Evolutionary conservation across 2,888 invertebrate genomes (phyloP).

Genomic region (Pilophorus perplexus): DNA sequence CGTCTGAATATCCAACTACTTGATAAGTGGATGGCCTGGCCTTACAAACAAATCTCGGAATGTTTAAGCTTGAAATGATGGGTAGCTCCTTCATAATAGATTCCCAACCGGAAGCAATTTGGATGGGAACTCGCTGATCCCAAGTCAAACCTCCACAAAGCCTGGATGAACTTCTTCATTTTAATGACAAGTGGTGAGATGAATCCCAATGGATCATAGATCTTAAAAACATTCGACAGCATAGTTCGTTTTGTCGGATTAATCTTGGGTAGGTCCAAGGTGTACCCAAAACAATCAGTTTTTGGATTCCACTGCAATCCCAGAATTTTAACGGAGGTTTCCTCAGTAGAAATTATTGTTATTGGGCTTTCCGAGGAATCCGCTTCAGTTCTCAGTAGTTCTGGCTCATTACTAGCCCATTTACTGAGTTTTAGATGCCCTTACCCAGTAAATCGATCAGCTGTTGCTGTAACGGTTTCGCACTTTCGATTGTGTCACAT

Average conservation of each 20-base stretch:
- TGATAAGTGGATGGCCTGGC: neutral
- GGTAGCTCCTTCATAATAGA: neutral
- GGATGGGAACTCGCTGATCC: neutral
- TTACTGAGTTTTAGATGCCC: conserved; percentile 47
- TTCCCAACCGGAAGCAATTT: neutral
- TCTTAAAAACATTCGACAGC: conserved; percentile 2
- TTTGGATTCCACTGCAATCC: conserved; percentile 15
- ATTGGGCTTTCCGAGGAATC: neutral
- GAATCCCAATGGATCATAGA: conserved; percentile 16
- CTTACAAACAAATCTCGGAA: neutral
- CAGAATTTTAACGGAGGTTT: neutral
- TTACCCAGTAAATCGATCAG: conserved; percentile 42
- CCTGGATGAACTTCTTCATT: neutral
- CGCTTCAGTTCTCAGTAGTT: neutral
- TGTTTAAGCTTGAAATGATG: neutral
- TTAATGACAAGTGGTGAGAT: neutral
- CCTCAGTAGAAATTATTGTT: neutral
- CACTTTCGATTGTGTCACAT: conserved; percentile 44
- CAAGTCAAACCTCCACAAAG: conserved; percentile 12
- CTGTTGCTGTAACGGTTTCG: conserved; percentile 43
- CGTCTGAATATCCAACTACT: neutral
- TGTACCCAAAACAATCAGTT: conserved; percentile 7
- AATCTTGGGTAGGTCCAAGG: neutral
- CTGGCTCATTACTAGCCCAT: conserved; percentile 46
- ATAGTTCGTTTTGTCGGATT: conserved; percentile 1